Evolutionary conservation across 1,140 invertebrate species (phyloP), one percentile per base, ranked within the genome.

Genomic region (Drosophila paulistorum): DNA sequence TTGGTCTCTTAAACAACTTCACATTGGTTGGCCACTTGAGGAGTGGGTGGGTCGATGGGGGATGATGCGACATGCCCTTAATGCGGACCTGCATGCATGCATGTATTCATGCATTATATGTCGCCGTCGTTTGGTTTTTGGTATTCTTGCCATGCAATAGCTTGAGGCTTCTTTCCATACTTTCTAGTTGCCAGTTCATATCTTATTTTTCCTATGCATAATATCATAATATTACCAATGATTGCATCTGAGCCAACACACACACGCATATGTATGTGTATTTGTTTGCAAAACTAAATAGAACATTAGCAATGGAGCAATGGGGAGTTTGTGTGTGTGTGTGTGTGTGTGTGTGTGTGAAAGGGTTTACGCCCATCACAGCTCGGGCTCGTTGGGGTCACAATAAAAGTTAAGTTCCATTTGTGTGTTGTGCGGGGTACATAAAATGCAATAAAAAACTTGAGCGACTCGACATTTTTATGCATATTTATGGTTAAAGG

Each of bases 391-490:
- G 45, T 51, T 51, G 45, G 45, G 30, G 33, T 59, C 45, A 74
- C 74, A 76, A 76, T 76, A 76, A 76, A 76, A 76, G 74, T 77
- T 76, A 76, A 76, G 74, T 76, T 76, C 73, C 74, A 76, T 76
- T 76, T 77, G 69, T 75, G 68, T 48, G 45, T 76, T 77, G 63
- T 72, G 68, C 6, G 30, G 63, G 45, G 35, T 65, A 67, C 66
- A 58, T 71, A 68, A 74, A 85, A 84, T 85, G 81, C 81, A 77
- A 84, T 74, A 86, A 75, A 68, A 72, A 82, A 77, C 72, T 69
- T 78, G 79, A 72, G 66, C 68, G 65, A 78, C 74, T 76, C 78
- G 82, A 84, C 81, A 86, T 85, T 84, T 84, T 86, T 84, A 84
- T 84, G 81, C 81, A 84, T 84, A 84, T 84, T 84, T 84, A 85